Conservation (phyloP, 2,888 invertebrate genomes). For the Dasysyrphus albostriatus region DNA sequence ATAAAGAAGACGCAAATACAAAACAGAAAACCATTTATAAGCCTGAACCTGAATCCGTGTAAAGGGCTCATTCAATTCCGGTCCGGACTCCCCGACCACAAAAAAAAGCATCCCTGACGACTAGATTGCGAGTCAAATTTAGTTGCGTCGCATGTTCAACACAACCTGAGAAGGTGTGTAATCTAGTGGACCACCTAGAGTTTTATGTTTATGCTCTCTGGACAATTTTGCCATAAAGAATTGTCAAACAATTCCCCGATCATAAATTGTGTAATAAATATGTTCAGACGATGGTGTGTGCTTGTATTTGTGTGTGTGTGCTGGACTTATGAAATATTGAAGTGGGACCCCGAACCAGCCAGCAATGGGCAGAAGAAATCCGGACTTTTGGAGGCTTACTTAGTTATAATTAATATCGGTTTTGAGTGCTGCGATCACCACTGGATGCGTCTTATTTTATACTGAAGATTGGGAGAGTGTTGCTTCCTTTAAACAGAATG, state of each 20-base stretch:
- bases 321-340: slow-evolving; percentile 61
- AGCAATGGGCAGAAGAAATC: slow-evolving; percentile 38
- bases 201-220: slow-evolving; percentile 78
- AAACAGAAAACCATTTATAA: slow-evolving; percentile 44
- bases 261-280: slow-evolving; percentile 78
- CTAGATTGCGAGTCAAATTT: slow-evolving; percentile 40
- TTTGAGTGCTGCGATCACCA: slow-evolving; percentile 73
- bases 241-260: slow-evolving; percentile 77
- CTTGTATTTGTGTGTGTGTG: slow-evolving; percentile 38
- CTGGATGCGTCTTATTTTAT: slow-evolving; percentile 73
- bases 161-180: slow-evolving; percentile 75
- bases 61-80: slow-evolving; percentile 57
- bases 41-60: slow-evolving; percentile 53
- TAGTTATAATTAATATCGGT: slow-evolving; percentile 77
- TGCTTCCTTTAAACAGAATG: slow-evolving; percentile 62
- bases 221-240: slow-evolving; percentile 78
- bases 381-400: slow-evolving; percentile 76
- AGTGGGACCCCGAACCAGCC: slow-evolving; percentile 36
- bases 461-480: slow-evolving; percentile 43
- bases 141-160: slow-evolving; percentile 68
- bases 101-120: slow-evolving; percentile 6
- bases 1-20: slow-evolving; percentile 59
- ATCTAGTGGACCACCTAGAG: slow-evolving; percentile 77
- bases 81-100: slow-evolving; percentile 13
- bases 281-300: slow-evolving; percentile 62